Conservation (phyloP, 2,888 invertebrate species). For the Tenthredo mesomela region DNA sequence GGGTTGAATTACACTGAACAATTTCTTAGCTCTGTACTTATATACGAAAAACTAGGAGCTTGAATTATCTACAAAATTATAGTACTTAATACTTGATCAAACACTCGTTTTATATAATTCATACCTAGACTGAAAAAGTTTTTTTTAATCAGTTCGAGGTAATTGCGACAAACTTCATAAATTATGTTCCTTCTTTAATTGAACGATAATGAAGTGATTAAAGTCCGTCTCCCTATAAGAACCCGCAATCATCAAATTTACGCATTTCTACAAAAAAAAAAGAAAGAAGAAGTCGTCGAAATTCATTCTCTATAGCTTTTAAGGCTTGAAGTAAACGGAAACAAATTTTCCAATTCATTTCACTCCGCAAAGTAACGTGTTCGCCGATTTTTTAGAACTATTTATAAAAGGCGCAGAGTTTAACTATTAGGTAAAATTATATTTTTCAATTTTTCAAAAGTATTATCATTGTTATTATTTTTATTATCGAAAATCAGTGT, state of each 20-base stretch:
- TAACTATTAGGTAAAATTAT: not conserved
- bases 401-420: no score
- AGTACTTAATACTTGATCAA: not conserved
- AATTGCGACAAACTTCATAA: not conserved
- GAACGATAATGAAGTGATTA: not conserved
- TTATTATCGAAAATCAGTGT: not conserved
- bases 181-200: not conserved
- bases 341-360: slow-evolving; percentile 2
- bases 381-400: not conserved
- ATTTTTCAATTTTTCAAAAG: not conserved
- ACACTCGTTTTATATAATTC: not conserved
- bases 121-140: not conserved
- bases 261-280: not conserved
- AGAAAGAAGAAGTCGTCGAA: not conserved
- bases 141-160: not conserved
- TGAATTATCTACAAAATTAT: not conserved
- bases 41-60: not conserved
- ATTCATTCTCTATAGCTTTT: not conserved
- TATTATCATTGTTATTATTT: not conserved
- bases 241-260: not conserved
- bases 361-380: not conserved
- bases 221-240: not conserved
- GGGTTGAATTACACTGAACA: not conserved
- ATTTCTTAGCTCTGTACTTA: not conserved
- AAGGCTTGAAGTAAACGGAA: not conserved